Conservation (phyloP, 2,797 vertebrate species). For the Triplophysa yarkandensis region DNA sequence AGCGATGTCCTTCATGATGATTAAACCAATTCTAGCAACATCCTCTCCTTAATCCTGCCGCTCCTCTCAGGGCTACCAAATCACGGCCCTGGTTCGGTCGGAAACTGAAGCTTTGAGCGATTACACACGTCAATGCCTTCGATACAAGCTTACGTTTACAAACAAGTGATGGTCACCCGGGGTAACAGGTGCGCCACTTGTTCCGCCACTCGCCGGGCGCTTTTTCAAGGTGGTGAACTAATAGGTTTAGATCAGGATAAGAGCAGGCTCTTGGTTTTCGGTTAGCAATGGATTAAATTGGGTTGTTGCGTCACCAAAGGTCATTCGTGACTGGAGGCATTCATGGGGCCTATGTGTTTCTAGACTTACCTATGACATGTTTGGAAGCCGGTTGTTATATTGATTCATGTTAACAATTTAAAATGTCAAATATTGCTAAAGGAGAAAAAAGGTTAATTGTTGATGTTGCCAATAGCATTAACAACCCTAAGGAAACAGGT, state of each 20-base stretch:
- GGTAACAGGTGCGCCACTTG: constrained; percentile 33
- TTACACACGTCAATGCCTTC: constrained; percentile 17
- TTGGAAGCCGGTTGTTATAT: constrained; percentile 63
- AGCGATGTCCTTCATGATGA: constrained; percentile 48
- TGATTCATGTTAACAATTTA: constrained; percentile 55
- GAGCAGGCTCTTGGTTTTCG: constrained; percentile 56
- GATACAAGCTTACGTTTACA: constrained; percentile 30
- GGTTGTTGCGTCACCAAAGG: constrained; percentile 73
- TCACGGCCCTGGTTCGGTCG: constrained; percentile 2
- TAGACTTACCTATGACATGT: constrained; percentile 60
- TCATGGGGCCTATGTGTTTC: constrained; percentile 56
- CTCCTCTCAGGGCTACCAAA: constrained; percentile 69
- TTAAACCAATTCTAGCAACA: constrained; percentile 62
- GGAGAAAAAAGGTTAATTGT: constrained; percentile 51
- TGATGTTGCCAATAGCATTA: constrained; percentile 16
- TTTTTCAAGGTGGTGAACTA: constrained; percentile 54
- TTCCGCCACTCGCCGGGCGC: constrained; percentile 2
- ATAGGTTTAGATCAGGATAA: constrained; percentile 69
- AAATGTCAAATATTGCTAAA: constrained; percentile 54
- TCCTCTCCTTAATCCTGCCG: constrained; percentile 57
- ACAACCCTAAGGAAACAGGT: background rate
- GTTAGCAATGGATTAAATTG: constrained; percentile 64
- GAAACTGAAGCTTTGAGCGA: constrained; percentile 25
- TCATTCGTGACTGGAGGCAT: constrained; percentile 71
- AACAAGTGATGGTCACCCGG: constrained; percentile 8